Evolutionary conservation across 2,113 vertebrate genomes (phyloP), one percentile per base, ranked within the genome.

Genomic region (Tachysurus vachellii): DNA sequence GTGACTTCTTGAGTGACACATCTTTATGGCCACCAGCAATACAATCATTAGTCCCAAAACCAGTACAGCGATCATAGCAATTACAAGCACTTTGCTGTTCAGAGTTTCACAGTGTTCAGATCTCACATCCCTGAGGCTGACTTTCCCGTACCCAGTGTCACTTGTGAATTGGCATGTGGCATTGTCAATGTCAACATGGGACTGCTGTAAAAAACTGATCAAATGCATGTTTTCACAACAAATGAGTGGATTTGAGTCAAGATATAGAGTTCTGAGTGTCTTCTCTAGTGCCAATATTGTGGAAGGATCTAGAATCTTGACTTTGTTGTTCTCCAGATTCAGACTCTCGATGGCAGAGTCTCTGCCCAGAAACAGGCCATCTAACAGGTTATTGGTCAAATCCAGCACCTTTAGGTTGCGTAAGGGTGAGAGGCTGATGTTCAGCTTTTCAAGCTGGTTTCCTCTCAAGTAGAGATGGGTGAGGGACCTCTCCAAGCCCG

Each of bases 291-390:
- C 94, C 0, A 93, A 91, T 85, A 99, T 94, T 56, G 96, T 96
- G 44, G 93, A 93, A 87, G 92, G 88, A 1, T 97, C 94, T 80
- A 99, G 91, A 0, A 94, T 95, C 64, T 95, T 96, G 88, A 99
- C 94, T 87, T 94, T 96, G 83, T 99, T 99, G 92, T 98, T 97
- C 81, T 95, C 94, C 66, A 99, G 93, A 90, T 99, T 98, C 53
- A 99, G 91, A 7, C 95, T 95, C 93, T 98, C 97, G 0, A 99
- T 91, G 11, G 94, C 94, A 11, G 95, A 96, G 1, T 94, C 94
- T 81, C 89, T 94, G 7, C 96, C 96, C 14, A 88, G 85, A 0
- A 97, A 96, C 3, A 99, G 87, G 70, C 92, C 92, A 53, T 93
- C 96, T 77, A 99, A 88, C 88, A 90, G 96, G 91, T 99, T 99